Conservation (phyloP, 2,113 vertebrate genomes). For the Seriola aureovittata region DNA sequence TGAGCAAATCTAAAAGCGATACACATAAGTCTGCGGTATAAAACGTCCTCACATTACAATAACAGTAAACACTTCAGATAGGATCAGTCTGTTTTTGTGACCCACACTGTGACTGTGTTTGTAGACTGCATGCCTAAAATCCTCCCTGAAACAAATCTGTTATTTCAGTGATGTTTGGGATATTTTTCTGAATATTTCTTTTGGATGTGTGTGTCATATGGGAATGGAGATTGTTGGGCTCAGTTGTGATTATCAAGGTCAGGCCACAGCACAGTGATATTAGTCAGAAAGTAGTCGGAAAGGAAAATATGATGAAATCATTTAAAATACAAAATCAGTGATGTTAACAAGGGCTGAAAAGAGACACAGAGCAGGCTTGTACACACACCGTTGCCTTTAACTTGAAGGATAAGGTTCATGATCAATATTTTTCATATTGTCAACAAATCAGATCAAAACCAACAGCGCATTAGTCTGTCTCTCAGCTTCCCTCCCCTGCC, state of each 20-base stretch:
- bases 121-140: conserved; percentile 26
- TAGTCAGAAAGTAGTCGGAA: not conserved
- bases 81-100: conserved; percentile 34
- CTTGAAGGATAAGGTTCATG: not conserved
- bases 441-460: not conserved
- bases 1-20: conserved; percentile 34
- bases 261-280: not conserved
- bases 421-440: not conserved
- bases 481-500: too few species aligned
- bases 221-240: not conserved
- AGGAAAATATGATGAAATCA: not conserved
- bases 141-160: conserved; percentile 25
- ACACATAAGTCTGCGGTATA: not conserved
- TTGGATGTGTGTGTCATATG: not conserved
- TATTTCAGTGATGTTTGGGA: conserved; percentile 14
- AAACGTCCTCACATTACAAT: conserved; percentile 22
- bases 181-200: conserved; percentile 12
- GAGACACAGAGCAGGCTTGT: not conserved
- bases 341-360: not conserved
- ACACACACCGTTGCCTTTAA: not conserved
- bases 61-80: conserved; percentile 35
- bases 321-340: not conserved
- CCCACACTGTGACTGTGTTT: conserved; percentile 20
- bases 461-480: too few species aligned
- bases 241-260: conserved; percentile 5